These are phyloP conservation scores for Cricetomys ansorgei DNA, from an alignment of 2,113 vertebrate species.

Conservation along the genomic window DNA sequence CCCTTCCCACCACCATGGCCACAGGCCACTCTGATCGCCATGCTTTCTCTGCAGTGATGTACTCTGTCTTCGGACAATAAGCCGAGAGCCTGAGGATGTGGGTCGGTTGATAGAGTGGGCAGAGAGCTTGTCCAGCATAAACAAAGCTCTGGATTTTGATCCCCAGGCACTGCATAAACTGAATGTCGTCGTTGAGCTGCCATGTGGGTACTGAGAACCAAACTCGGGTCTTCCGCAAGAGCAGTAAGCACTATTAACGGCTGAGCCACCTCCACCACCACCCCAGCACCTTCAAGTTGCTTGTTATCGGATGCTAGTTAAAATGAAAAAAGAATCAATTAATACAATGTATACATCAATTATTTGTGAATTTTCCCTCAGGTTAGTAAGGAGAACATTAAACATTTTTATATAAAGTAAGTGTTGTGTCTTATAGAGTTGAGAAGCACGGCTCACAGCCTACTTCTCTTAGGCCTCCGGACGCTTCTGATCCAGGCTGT, in stretches of 20 bases:
- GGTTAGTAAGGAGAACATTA: neutral
- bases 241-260: neutral
- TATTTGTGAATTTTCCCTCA: neutral
- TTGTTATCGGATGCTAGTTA: neutral
- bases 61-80: neutral
- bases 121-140: too few relatives aligned
- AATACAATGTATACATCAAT: neutral
- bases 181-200: neutral
- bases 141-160: neutral
- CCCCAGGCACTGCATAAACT: neutral
- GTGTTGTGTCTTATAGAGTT: neutral
- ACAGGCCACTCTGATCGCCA: too few relatives aligned
- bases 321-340: neutral
- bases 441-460: neutral
- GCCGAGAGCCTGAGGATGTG: neutral
- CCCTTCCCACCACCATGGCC: neutral
- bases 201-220: neutral
- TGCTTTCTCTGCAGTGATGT: neutral
- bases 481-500: neutral
- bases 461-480: neutral
- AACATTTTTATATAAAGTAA: neutral
- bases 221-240: neutral
- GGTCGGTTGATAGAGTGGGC: too few relatives aligned
- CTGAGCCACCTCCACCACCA: neutral
- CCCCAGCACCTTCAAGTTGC: neutral